These are phyloP conservation scores for Monochamus alternatus DNA, from an alignment of 2,888 invertebrate species.

Conservation along the genomic window DNA sequence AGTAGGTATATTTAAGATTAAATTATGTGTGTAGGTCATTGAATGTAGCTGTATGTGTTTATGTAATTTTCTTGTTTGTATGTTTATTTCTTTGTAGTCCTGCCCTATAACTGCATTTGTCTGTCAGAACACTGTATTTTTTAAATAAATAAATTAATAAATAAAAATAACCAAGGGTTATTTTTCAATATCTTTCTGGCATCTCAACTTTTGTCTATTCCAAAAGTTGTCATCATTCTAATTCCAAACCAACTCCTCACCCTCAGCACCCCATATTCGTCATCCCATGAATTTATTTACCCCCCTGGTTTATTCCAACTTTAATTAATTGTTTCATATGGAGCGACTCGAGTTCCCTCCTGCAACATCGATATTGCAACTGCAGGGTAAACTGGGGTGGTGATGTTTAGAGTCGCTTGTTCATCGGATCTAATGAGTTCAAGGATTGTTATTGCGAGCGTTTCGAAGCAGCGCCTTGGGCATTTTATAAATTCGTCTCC, in stretches of 20 bases:
- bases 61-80: no score
- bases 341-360: constrained; percentile 14
- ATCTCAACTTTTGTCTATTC: not conserved
- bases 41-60: no score
- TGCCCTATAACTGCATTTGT: no score
- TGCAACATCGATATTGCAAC: constrained; percentile 27
- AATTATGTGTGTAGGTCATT: no score
- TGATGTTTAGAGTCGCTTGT: constrained; percentile 32
- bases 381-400: constrained; percentile 27
- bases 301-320: constrained; percentile 44
- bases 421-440: constrained; percentile 33
- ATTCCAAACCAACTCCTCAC: no score
- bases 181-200: no score
- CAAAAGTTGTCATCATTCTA: not conserved
- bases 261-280: constrained; percentile 4
- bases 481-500: constrained; percentile 24
- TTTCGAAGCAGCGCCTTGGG: constrained; percentile 1
- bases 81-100: no score
- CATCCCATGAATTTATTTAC: constrained; percentile 23
- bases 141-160: no score
- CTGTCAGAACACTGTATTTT: no score
- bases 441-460: constrained; percentile 19
- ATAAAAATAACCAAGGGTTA: no score
- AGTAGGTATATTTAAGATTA: no score
- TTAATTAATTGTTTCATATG: constrained; percentile 44